These are phyloP conservation scores for Elegia similella DNA, from an alignment of 2,888 invertebrate genomes.

Conservation along the genomic window DNA sequence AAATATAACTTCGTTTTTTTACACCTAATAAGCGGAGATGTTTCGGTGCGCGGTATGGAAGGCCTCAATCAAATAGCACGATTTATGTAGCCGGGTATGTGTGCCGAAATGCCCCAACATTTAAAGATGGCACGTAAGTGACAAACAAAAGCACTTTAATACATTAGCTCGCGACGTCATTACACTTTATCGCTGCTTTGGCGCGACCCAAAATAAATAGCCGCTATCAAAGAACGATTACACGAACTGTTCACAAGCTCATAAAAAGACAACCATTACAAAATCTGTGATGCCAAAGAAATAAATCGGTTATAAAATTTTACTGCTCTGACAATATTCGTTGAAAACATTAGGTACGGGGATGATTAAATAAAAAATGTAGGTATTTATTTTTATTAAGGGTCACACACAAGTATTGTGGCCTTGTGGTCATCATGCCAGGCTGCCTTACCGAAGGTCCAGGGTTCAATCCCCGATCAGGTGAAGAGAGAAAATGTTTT, in stretches of 20 bases:
- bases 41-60: no score
- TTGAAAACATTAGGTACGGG: constrained; percentile 31
- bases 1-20: no score
- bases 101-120: no score
- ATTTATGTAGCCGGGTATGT: no score
- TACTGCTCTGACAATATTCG: constrained; percentile 48
- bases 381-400: no score
- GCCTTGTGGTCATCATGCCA: no score
- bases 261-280: constrained; percentile 66
- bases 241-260: constrained; percentile 69
- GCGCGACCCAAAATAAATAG: constrained; percentile 61
- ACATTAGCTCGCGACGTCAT: constrained; percentile 55
- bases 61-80: no score
- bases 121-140: constrained; percentile 27
- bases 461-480: no score
- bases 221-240: constrained; percentile 70
- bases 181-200: constrained; percentile 63
- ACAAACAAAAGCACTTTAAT: constrained; percentile 48
- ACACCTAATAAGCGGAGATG: no score
- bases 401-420: no score
- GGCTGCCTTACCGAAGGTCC: no score
- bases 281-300: constrained; percentile 68
- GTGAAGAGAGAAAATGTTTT: no score
- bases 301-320: constrained; percentile 64
- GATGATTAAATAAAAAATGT: neutral